These are phyloP conservation scores for Drosophila robusta DNA, from an alignment of 2,888 invertebrate species.

Conservation along the genomic window DNA sequence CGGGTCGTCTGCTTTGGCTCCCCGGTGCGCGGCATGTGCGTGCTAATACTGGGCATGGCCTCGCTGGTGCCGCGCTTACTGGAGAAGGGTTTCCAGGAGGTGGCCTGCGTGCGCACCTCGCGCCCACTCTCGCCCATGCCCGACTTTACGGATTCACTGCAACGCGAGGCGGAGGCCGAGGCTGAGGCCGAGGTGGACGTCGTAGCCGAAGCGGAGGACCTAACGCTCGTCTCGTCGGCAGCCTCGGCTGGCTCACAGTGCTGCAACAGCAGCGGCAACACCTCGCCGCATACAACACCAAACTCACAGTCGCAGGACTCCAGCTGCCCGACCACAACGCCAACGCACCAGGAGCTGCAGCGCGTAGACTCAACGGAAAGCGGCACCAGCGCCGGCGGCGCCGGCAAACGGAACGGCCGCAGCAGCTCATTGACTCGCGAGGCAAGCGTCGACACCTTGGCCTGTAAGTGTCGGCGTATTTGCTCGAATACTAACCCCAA, in stretches of 20 bases:
- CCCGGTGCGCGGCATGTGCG: conserved; percentile 95
- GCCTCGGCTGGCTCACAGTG: conserved; percentile 64
- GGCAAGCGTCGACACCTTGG: conserved; percentile 88
- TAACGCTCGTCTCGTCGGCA: conserved; percentile 67
- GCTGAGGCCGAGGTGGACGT: conserved; percentile 33
- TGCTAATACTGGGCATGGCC: conserved; percentile 93
- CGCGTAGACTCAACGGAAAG: conserved; percentile 76
- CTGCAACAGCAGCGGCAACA: conserved; percentile 77
- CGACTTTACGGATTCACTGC: conserved; percentile 86
- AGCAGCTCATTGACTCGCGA: conserved; percentile 88
- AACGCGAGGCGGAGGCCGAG: conserved; percentile 61
- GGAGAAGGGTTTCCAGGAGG: conserved; percentile 92
- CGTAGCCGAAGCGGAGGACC: conserved; percentile 61
- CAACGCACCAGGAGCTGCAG: conserved; percentile 78
- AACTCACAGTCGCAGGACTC: conserved; percentile 73
- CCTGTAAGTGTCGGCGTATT: conserved; percentile 82
- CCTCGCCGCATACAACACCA: conserved; percentile 57
- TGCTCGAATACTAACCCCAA: background rate
- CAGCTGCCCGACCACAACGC: conserved; percentile 41
- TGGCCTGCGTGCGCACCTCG: conserved; percentile 92
- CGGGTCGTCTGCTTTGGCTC: conserved; percentile 96
- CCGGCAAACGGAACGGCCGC: conserved; percentile 72
- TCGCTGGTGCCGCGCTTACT: conserved; percentile 96
- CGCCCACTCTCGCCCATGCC: conserved; percentile 91
- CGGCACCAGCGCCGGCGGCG: conserved; percentile 32